Base-by-base conservation (phyloP, 1,140 invertebrate species). In the Drosophila punjabiensis region DNA sequence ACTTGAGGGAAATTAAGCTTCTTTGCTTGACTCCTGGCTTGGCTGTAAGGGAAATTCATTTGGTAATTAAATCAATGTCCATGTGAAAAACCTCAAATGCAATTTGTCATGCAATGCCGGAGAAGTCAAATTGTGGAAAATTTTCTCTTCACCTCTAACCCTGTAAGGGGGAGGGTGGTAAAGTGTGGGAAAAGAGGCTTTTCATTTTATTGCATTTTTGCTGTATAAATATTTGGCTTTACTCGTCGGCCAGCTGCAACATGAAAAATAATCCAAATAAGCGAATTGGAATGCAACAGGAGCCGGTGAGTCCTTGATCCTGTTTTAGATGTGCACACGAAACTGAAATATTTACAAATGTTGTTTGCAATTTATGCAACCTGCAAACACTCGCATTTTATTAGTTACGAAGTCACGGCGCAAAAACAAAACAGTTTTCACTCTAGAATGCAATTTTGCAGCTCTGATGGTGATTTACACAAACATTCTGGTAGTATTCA, bases 31-130 rank as follows among this genome's bases (percentile, higher is more conserved):
- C 50, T 70, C 60, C 43, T 67, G 43, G 16, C 52, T 28, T 55
- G 55, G 45, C n/a, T 24, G 50, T 35, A 47, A 43, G 41, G 76
- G 74, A 84, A 77, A 71, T 77, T 67, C 55, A 65, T 75, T 78
- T 73, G 64, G 70, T 78, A 85, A 85, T 81, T 85, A 78, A 84
- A 80, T 84, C 81, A 84, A 80, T 61, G 81, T 77, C 67, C 70
- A 79, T 74, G 62, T 64, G 52, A 63, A 84, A 83, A 65, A 65
- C 64, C 76, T 70, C 76, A 76, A 84, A 84, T 76, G 60, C 43
- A 79, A 76, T 80, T 71, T 84, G 62, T 74, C 62, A 81, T 76
- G n/a, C 76, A 55, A 65, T 71, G 48, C 67, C 60, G 28, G 47
- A 65, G 47, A 60, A 79, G 48, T 71, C 39, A 58, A 78, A 77